Percentiles rank a stretch among this genome's conserved stretches.
Evolutionary conservation across 2,888 invertebrate genomes (phyloP).

Genomic region (Scaptomyza polygonia): DNA sequence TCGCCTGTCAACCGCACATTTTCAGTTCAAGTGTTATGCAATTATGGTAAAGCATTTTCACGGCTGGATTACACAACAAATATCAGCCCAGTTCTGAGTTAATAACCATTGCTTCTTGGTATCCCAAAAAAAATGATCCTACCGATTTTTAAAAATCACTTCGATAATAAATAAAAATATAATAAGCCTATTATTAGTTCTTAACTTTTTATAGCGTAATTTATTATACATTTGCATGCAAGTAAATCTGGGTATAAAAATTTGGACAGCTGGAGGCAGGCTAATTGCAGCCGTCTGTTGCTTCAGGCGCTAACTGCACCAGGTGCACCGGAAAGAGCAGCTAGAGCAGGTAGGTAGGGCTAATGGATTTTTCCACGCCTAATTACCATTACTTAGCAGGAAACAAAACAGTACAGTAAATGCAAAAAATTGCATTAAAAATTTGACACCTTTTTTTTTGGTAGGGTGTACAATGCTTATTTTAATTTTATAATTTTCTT

Average conservation of each 20-base stretch:
- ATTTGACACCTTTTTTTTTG: constrained; percentile 45
- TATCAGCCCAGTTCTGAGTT: constrained; percentile 21
- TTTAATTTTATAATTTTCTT: constrained; percentile 45
- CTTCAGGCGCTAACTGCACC: constrained; percentile 16
- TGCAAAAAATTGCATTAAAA: constrained; percentile 70
- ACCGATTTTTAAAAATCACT: no score
- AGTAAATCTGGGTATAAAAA: constrained; percentile 1
- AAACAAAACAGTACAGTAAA: constrained; percentile 13
- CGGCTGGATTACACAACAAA: constrained; percentile 36
- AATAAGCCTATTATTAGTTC: no score
- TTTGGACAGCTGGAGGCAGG: background rate
- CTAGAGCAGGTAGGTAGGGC: constrained; percentile 20
- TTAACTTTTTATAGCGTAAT: background rate
- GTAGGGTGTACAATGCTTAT: constrained; percentile 23
- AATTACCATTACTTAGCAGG: constrained; percentile 74
- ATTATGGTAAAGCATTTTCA: constrained; percentile 58
- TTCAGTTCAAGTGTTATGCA: constrained; percentile 69
- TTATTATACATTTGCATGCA: background rate
- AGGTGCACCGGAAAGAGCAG: constrained; percentile 12
- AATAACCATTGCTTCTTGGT: constrained; percentile 48
- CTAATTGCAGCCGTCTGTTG: constrained; percentile 43
- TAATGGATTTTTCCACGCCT: constrained; percentile 78
- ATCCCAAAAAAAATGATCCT: no score
- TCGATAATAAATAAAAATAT: no score
- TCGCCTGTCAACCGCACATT: constrained; percentile 74